These are phyloP conservation scores for Operophtera brumata DNA, from an alignment of 2,888 invertebrate species.

Conservation along the genomic window DNA sequence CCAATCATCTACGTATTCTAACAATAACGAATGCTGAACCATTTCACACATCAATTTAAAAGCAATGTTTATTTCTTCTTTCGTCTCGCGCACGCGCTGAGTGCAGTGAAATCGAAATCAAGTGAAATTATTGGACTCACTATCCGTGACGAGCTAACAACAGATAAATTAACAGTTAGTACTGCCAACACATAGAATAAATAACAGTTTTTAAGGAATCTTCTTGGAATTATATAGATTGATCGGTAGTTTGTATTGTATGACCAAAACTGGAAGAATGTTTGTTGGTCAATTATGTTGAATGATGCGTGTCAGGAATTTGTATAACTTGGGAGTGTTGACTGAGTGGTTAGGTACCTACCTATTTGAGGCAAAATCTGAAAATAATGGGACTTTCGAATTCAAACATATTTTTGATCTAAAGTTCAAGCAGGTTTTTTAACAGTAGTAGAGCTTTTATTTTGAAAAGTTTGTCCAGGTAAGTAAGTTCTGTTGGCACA, in stretches of 20 bases:
- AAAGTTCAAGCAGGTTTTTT: no score
- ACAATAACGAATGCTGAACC: slow-evolving; percentile 12
- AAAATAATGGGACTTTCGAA: no score
- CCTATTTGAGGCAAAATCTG: no score
- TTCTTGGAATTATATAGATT: neutral
- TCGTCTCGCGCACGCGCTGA: slow-evolving; percentile 36
- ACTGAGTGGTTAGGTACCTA: no score
- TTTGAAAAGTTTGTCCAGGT: no score
- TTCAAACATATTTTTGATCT: no score
- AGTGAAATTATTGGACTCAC: slow-evolving; percentile 48
- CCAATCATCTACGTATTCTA: neutral
- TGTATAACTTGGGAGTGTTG: neutral
- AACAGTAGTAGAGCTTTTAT: no score
- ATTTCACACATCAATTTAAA: slow-evolving; percentile 37
- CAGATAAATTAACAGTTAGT: slow-evolving; percentile 4
- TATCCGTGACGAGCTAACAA: slow-evolving; percentile 11
- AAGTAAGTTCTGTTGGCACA: no score
- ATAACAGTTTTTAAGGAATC: neutral
- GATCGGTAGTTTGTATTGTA: neutral
- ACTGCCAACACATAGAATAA: neutral
- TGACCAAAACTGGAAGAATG: neutral
- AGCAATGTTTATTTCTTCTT: slow-evolving; percentile 37
- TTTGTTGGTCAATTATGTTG: slow-evolving; percentile 8
- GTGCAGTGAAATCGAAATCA: slow-evolving; percentile 53
- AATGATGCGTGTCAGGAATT: neutral